These are phyloP conservation scores for Scaptomyza pallida DNA, from an alignment of 1,140 invertebrate species.

Conservation along the genomic window DNA sequence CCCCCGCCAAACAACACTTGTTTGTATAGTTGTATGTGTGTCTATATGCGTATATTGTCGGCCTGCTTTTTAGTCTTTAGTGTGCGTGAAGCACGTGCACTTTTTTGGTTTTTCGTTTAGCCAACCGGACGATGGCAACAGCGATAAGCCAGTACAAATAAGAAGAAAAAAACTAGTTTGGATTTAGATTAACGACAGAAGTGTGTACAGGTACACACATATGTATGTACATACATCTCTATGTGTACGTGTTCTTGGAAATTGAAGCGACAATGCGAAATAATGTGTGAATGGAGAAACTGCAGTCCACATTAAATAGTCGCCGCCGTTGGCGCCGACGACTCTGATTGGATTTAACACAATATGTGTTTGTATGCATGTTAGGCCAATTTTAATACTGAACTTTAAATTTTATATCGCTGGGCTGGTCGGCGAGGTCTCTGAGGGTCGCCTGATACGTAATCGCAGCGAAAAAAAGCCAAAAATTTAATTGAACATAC, in stretches of 20 bases:
- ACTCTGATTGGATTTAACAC: constrained; percentile 40
- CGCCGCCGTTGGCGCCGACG: constrained; percentile 30
- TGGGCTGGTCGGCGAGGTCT: constrained; percentile 7
- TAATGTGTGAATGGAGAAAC: constrained; percentile 17
- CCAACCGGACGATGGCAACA: constrained; percentile 35
- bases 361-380: constrained; percentile 16
- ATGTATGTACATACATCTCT: background rate
- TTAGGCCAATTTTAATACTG: constrained; percentile 66
- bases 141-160: constrained; percentile 37
- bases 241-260: constrained; percentile 33
- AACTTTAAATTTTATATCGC: constrained; percentile 65
- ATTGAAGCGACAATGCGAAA: constrained; percentile 33
- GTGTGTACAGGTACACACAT: constrained; percentile 13
- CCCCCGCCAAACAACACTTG: background rate
- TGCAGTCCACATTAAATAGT: constrained; percentile 29
- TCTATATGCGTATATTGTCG: background rate
- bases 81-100: constrained; percentile 67
- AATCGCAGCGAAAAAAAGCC: constrained; percentile 51
- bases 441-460: constrained; percentile 53
- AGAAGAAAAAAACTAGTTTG: constrained; percentile 47
- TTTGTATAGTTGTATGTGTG: background rate
- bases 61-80: constrained; percentile 10
- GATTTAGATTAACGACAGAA: constrained; percentile 33
- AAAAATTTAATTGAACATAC: background rate
- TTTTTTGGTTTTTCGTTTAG: constrained; percentile 43